Evolutionary conservation across 2,888 invertebrate genomes (phyloP), one percentile per base, ranked within the genome.

Genomic region (Hypselothyrea guttata): DNA sequence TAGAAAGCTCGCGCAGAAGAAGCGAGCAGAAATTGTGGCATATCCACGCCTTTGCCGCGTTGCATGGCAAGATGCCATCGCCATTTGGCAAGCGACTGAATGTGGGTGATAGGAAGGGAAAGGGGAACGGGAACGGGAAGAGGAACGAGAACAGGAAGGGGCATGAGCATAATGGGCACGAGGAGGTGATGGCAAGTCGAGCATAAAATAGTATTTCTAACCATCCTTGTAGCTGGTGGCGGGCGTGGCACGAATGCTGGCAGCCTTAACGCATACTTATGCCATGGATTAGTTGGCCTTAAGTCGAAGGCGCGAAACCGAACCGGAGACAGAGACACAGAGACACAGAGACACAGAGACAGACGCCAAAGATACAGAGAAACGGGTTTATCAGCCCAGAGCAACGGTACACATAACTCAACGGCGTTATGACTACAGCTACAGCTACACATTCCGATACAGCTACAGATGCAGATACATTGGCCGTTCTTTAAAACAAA

Each of bases 11-110:
- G 41, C 58, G 52, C 31, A 37, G 42, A 53, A 35, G 47, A 46
- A 47, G 41, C 62, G 67, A 61, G 48, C 74, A 54, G 38, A 37
- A 22, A 28, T 37, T 18, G 13, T 38, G 34, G 30, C 44, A 44
- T 46, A 61, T 68, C 65, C 71, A 71, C 65, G 74, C 75, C 71
- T 66, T 65, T 45, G 35, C 61, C 45, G 45, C 41, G 47, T 75
- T 76, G 86, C 86, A 81, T 81, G 86, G 85, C 85, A 78, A 82
- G 69, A 62, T 71, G 65, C 68, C 78, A 82, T 81, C 58, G 84
- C 44, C 71, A 64, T 66, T 65, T 68, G 55, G 54, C 33, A 46
- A 47, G 64, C 58, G 49, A 28, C 7, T 9, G 71, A 52, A 30
- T 7, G 49, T 7, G 27, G 16, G 47, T n/a, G n/a, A 42, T 52